Conservation (phyloP, 2,797 vertebrate species). For the Valencia hispanica region DNA sequence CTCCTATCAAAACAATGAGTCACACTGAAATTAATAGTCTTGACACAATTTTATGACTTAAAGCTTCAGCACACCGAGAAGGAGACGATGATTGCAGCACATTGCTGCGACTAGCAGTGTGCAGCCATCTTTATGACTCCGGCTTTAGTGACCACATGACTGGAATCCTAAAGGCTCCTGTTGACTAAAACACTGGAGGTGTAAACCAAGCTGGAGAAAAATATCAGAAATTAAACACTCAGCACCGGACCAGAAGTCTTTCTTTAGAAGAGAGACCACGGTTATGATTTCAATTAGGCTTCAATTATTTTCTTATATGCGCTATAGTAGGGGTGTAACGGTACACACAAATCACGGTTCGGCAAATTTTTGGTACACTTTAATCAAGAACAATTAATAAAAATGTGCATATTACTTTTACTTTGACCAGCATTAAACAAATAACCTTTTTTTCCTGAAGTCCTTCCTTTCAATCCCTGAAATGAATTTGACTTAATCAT, state of each 20-base stretch:
- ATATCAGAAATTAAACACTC: conserved; percentile 8
- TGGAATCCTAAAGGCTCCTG: conserved; percentile 20
- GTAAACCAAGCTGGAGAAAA: conserved; percentile 24
- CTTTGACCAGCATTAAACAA: too few species aligned
- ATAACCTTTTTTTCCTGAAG: too few species aligned
- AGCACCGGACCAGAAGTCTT: background rate
- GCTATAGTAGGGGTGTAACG: too few species aligned
- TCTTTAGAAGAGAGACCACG: too few species aligned
- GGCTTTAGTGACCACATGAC: conserved; percentile 16
- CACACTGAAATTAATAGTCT: conserved; percentile 33
- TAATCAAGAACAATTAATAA: too few species aligned
- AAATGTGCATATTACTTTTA: too few species aligned
- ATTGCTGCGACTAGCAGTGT: conserved; percentile 4
- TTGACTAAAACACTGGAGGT: conserved; percentile 40
- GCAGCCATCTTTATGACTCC: conserved; percentile 18
- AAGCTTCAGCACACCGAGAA: conserved; percentile 9
- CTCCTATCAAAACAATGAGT: conserved; percentile 46
- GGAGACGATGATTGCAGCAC: conserved; percentile 6
- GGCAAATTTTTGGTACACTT: too few species aligned
- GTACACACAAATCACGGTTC: too few species aligned
- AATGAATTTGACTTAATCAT: too few species aligned
- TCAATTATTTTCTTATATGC: too few species aligned
- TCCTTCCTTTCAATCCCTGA: too few species aligned
- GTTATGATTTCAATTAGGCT: too few species aligned
- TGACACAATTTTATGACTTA: conserved; percentile 21